Conservation (phyloP, 2,888 invertebrate genomes). For the Lepetodrilus schrolli region DNA sequence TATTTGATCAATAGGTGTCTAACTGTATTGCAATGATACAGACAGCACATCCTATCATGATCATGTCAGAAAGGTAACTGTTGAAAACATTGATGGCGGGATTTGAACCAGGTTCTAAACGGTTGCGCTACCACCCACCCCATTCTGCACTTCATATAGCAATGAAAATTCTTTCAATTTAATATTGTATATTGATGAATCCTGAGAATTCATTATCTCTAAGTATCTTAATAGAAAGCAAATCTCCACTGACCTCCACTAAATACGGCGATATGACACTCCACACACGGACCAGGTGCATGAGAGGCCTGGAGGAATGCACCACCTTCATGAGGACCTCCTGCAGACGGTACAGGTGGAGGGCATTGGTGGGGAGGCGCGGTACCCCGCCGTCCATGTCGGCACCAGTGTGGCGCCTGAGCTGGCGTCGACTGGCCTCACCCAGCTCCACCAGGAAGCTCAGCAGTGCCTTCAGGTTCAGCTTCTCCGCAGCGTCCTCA, state of each 20-base stretch:
- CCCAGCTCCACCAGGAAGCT: slow-evolving; percentile 89
- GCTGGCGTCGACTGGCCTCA: slow-evolving; percentile 88
- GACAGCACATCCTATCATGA: no score
- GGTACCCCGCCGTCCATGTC: slow-evolving; percentile 29
- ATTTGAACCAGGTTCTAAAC: no score
- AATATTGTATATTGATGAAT: no score
- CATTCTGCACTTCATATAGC: no score
- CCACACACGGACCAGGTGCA: slow-evolving; percentile 94
- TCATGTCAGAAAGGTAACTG: no score
- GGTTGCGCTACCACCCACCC: no score
- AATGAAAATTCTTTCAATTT: no score
- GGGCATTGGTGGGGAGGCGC: slow-evolving; percentile 66
- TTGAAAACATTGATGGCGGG: no score
- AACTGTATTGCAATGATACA: no score
- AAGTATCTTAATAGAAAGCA: no score
- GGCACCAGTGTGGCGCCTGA: slow-evolving; percentile 73
- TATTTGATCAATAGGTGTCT: no score
- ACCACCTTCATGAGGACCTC: slow-evolving; percentile 92
- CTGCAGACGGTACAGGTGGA: slow-evolving; percentile 86
- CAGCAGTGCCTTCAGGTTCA: slow-evolving; percentile 88
- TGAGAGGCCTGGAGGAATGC: slow-evolving; percentile 88
- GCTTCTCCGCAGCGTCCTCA: slow-evolving; percentile 89
- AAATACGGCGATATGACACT: slow-evolving; percentile 93
- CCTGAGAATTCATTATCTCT: no score
- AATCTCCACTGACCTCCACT: slow-evolving; percentile 83